Conservation (phyloP, 2,113 vertebrate genomes). For the Esox niger region DNA sequence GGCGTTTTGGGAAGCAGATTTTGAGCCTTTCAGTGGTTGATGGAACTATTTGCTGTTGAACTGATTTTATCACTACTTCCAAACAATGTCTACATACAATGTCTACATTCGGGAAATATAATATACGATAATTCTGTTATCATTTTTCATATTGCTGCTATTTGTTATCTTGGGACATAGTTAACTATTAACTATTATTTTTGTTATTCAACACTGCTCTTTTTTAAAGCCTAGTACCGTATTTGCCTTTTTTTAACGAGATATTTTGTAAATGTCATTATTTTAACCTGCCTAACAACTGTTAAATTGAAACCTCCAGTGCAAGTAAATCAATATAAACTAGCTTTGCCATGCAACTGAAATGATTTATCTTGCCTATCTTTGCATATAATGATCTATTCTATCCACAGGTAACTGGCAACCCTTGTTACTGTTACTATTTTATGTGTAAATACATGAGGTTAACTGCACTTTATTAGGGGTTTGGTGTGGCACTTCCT, state of each 20-base stretch:
- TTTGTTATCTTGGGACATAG: not conserved
- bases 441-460: conserved; percentile 2
- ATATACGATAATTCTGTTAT: not conserved
- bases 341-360: conserved; percentile 3
- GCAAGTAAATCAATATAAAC: conserved; percentile 3
- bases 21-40: not conserved
- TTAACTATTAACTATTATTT: not conserved
- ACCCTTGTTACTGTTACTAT: not conserved
- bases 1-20: not conserved
- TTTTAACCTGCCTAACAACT: not conserved
- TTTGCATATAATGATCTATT: conserved; percentile 8
- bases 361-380: conserved; percentile 12
- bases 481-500: not conserved
- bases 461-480: no score
- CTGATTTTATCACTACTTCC: not conserved
- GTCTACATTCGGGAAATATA: not conserved
- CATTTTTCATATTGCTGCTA: conserved; percentile 7
- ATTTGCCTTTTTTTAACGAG: conserved; percentile 7
- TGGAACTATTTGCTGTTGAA: not conserved
- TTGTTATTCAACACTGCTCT: not conserved
- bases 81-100: not conserved
- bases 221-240: conserved; percentile 3
- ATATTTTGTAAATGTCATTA: not conserved
- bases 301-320: not conserved
- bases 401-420: not conserved